Percentiles rank a stretch among this genome's conserved stretches.
These are phyloP conservation scores for Drosophila tripunctata DNA, from an alignment of 2,888 invertebrate species.

Conservation along the genomic window DNA sequence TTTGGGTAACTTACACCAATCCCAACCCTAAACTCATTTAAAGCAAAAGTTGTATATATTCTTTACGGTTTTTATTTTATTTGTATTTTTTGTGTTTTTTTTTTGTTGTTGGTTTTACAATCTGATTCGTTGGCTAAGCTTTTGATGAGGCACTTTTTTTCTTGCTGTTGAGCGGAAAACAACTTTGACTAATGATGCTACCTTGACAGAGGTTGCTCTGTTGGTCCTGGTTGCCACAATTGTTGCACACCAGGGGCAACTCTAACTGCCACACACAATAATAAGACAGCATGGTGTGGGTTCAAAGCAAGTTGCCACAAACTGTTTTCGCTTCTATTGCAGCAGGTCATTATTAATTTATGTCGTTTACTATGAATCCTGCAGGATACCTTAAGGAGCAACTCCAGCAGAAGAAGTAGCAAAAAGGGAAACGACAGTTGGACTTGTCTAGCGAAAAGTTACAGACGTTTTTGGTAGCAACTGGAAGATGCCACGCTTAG, in stretches of 20 bases:
- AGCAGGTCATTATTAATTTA: conserved; percentile 64
- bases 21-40: not conserved
- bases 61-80: no score
- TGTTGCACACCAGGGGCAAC: conserved; percentile 25
- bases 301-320: conserved; percentile 47
- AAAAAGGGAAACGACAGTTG: conserved; percentile 7
- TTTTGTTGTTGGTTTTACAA: conserved; percentile 8
- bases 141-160: conserved; percentile 40
- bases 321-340: conserved; percentile 49
- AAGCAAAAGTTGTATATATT: conserved; percentile 8
- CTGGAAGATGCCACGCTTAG: conserved; percentile 9
- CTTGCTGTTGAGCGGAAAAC: conserved; percentile 29
- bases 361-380: conserved; percentile 43
- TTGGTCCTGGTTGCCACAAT: conserved; percentile 20
- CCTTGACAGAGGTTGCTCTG: conserved; percentile 31
- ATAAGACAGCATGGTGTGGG: conserved; percentile 31
- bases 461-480: conserved; percentile 19
- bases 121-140: conserved; percentile 38
- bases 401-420: not conserved
- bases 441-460: conserved; percentile 38
- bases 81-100: no score
- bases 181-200: conserved; percentile 66
- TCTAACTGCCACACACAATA: conserved; percentile 7
- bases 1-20: conserved; percentile 1
- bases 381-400: conserved; percentile 15